phyloP scores from a whole-genome alignment of 2,113 vertebrate species.

The Trinectes maculatus region DNA sequence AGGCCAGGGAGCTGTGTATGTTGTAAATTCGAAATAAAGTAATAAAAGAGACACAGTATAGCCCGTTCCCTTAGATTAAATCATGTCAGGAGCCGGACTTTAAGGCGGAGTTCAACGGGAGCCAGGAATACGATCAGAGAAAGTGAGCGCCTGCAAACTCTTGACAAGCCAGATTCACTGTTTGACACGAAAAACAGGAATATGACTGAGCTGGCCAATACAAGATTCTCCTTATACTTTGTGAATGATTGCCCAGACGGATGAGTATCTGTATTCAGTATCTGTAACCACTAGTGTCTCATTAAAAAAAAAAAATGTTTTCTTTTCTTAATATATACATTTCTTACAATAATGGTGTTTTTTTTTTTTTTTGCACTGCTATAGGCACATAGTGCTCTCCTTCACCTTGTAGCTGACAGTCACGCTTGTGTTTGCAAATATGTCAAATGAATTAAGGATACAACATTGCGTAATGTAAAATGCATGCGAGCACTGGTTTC shows the following conservation, averaged over 20 bases:
- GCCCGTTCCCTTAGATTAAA: background rate
- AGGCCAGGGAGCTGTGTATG: conserved; percentile 8
- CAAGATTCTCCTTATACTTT: background rate
- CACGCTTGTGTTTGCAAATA: too few relatives aligned
- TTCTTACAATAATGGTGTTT: too few relatives aligned
- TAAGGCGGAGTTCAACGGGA: background rate
- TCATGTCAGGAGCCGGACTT: background rate
- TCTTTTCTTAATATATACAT: too few relatives aligned
- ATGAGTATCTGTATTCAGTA: too few relatives aligned
- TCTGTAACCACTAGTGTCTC: too few relatives aligned
- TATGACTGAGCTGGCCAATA: background rate
- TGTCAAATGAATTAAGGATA: too few relatives aligned
- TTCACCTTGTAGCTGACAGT: too few relatives aligned
- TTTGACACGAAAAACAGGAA: background rate
- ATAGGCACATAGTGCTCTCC: too few relatives aligned
- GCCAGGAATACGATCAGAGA: background rate
- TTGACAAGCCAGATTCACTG: background rate
- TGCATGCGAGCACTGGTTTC: too few relatives aligned
- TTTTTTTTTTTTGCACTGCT: too few relatives aligned
- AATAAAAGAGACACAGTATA: background rate
- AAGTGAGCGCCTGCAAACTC: background rate
- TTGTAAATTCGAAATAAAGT: conserved; percentile 22
- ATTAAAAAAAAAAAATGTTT: too few relatives aligned
- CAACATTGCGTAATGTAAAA: too few relatives aligned
- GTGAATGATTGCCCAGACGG: background rate